phyloP scores from a whole-genome alignment of 2,113 vertebrate genomes.

The Proterorhinus semilunaris region DNA sequence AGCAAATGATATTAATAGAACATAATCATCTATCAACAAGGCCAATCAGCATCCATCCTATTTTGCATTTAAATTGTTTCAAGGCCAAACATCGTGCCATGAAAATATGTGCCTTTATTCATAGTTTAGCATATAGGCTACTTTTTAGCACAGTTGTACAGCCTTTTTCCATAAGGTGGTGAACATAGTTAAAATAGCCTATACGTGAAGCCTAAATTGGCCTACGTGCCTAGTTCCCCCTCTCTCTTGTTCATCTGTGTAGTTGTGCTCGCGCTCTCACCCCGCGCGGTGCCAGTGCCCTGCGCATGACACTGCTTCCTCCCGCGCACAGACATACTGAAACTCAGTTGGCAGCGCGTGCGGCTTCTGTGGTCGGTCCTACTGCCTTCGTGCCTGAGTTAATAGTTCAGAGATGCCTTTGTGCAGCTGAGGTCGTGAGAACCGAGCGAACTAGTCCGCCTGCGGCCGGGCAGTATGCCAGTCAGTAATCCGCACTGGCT shows the following conservation, averaged over 20 bases:
- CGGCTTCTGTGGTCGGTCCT: constrained; percentile 65
- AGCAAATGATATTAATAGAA: too few relatives aligned
- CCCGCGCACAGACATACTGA: constrained; percentile 52
- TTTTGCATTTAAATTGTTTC: too few relatives aligned
- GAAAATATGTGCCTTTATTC: too few relatives aligned
- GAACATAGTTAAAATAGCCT: not conserved
- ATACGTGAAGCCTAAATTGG: not conserved
- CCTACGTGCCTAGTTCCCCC: not conserved
- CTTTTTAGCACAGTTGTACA: not conserved
- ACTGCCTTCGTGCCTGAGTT: constrained; percentile 71
- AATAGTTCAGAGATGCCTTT: constrained; percentile 77
- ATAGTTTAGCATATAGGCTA: not conserved
- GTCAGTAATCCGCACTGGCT: constrained; percentile 79
- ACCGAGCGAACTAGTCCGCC: constrained; percentile 79
- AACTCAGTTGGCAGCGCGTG: constrained; percentile 73
- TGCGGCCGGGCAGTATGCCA: constrained; percentile 81
- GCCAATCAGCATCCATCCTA: too few relatives aligned
- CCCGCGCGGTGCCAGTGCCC: constrained; percentile 53
- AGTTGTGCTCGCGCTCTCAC: constrained; percentile 45
- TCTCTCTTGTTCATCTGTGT: constrained; percentile 26
- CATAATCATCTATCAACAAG: too few relatives aligned
- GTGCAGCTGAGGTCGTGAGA: constrained; percentile 85
- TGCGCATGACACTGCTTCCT: constrained; percentile 59
- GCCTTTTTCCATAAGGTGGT: not conserved
- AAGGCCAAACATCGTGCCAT: too few relatives aligned